Percentiles rank a stretch among this genome's conserved stretches.
Evolutionary conservation across 2,113 vertebrate genomes (phyloP).

Genomic region (Pimephales promelas): DNA sequence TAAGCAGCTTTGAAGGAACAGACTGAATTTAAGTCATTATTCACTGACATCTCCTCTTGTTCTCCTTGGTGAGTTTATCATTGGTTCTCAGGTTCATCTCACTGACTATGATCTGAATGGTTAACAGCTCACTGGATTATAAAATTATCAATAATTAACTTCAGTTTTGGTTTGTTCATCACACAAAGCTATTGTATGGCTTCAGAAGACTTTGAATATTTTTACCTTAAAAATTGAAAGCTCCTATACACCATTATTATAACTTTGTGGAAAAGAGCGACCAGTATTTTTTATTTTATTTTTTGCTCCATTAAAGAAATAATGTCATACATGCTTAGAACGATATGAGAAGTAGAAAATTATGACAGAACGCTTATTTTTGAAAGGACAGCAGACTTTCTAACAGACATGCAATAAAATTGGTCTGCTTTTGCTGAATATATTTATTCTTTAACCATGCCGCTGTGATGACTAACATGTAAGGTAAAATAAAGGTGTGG

Average conservation of each 20-base stretch:
- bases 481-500: constrained; percentile 41
- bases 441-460: constrained; percentile 32
- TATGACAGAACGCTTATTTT: neutral
- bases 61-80: neutral
- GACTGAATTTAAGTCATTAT: neutral
- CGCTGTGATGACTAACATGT: constrained; percentile 42
- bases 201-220: neutral
- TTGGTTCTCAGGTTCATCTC: neutral
- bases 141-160: neutral
- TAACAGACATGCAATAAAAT: neutral
- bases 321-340: neutral
- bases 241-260: neutral
- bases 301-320: neutral
- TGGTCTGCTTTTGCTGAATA: constrained; percentile 39
- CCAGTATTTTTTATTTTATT: neutral
- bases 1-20: neutral
- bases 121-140: neutral
- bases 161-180: neutral
- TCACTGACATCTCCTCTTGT: neutral
- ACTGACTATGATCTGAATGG: neutral
- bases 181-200: neutral
- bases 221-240: neutral
- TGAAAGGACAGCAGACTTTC: neutral
- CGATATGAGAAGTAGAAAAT: neutral
- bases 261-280: neutral